Evolutionary conservation across 2,888 invertebrate genomes (phyloP), one percentile per base, ranked within the genome.

Genomic region (Dendrolimus houi): DNA sequence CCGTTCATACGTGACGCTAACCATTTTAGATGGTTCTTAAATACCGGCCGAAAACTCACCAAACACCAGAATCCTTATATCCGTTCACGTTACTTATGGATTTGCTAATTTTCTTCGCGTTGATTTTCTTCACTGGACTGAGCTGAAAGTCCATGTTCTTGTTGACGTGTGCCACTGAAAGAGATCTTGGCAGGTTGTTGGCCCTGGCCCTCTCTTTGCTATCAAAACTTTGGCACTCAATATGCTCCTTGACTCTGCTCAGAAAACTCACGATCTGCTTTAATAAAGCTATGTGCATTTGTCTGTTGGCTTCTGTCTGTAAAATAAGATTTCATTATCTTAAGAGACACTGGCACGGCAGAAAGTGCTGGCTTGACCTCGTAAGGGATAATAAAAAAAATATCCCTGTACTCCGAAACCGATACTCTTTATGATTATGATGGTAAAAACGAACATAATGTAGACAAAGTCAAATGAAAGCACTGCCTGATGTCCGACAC

Each of bases 201-300:
- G 71, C 59, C 14, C 72, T 72, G 2, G 68, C 61, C 40, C 52
- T 42, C 13, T 57, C 59, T 17, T 54, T 56, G 1, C n/a, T 41
- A 6, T 83, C 81, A 41, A 68, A 71, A 56, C 73, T 81, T 64
- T 85, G 83, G 58, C 70, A 74, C 62, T 92, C 92, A 64, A 95
- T 90, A 67, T 94, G 94, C 64, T 93, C 93, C 70, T 94, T 94
- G 7, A 94, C 92, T 78, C 93, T 92, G 72, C 93, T 94, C 69
- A 95, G 79, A 77, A 94, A 95, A 60, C 92, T 92, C 54, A 94
- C 92, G 64, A 95, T 93, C 81, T 95, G 94, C 74, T 93, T 93
- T 86, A 95, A 92, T 71, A 95, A 90, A 42, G 94, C 94, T 76
- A 93, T 92, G 79, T 94, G 94, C 94, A 95, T 95, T 77, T 94